Evolutionary conservation across 2,797 vertebrate genomes (phyloP).

Genomic region (Benthosema pterotum): DNA sequence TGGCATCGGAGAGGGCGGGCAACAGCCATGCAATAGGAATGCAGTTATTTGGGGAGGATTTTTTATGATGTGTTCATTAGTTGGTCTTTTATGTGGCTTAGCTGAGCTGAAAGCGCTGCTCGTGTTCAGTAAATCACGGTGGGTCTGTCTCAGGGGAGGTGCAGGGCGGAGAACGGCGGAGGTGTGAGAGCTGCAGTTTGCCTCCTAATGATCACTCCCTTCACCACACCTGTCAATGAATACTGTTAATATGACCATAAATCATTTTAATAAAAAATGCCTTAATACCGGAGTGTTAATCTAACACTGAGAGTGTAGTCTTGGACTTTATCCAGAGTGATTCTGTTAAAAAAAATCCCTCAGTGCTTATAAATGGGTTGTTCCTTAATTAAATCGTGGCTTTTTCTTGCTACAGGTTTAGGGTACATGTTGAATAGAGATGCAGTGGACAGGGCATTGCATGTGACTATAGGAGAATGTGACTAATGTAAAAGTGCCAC

Average conservation of each 20-base stretch:
- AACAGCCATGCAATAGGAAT: constrained; percentile 21
- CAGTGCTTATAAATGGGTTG: no score
- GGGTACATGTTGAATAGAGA: neutral
- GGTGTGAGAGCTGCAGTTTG: constrained; percentile 7
- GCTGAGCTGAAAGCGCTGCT: constrained; percentile 7
- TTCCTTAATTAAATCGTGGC: no score
- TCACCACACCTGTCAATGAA: neutral
- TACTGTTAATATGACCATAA: neutral
- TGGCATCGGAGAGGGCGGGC: constrained; percentile 1
- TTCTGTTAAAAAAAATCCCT: no score
- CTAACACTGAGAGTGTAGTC: no score
- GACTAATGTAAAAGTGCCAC: constrained; percentile 31
- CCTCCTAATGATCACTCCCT: constrained; percentile 6
- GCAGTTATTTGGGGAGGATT: constrained; percentile 22
- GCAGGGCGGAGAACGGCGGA: constrained; percentile 4
- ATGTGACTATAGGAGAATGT: constrained; percentile 25
- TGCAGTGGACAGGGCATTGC: constrained; percentile 3
- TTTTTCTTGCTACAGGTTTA: neutral
- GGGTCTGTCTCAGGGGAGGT: constrained; percentile 4
- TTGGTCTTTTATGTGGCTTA: constrained; percentile 8
- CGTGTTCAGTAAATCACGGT: constrained; percentile 13
- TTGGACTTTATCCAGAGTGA: no score
- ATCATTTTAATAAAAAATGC: neutral
- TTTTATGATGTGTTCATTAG: constrained; percentile 19
- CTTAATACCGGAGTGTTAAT: no score